Evolutionary conservation across 1,140 invertebrate genomes (phyloP).

Genomic region (Eubasilissa regina): DNA sequence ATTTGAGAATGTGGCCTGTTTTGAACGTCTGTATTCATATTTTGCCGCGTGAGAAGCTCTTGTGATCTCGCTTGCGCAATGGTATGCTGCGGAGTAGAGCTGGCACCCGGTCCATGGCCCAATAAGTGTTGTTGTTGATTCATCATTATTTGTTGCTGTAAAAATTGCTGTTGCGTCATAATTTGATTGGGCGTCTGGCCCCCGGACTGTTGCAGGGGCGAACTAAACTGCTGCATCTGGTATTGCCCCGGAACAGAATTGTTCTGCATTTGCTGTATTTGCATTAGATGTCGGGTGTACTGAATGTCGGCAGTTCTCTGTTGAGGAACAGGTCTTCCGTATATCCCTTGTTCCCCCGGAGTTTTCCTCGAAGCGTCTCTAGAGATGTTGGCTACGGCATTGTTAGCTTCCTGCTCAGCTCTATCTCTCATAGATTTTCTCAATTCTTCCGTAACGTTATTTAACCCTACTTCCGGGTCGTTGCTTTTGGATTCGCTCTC

Average conservation of each 20-base stretch:
- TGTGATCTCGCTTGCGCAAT: conserved; percentile 71
- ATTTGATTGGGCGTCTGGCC: conserved; percentile 63
- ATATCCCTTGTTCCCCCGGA: conserved; percentile 71
- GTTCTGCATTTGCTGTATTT: conserved; percentile 74
- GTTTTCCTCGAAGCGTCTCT: conserved; percentile 62
- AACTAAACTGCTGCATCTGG: conserved; percentile 61
- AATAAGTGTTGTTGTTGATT: conserved; percentile 65
- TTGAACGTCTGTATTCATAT: conserved; percentile 55
- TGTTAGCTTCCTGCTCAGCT: conserved; percentile 68
- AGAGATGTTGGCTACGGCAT: conserved; percentile 46
- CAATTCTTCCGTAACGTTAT: conserved; percentile 77
- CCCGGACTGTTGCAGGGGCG: conserved; percentile 59
- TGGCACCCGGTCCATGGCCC: conserved; percentile 55
- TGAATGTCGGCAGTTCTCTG: conserved; percentile 64
- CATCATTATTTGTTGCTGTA: conserved; percentile 66
- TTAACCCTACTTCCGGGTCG: conserved; percentile 75
- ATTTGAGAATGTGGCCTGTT: conserved; percentile 54
- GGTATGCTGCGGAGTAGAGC: conserved; percentile 56
- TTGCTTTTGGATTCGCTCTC: conserved; percentile 69
- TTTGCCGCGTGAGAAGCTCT: conserved; percentile 71
- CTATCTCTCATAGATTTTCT: conserved; percentile 70
- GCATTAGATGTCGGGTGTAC: conserved; percentile 61
- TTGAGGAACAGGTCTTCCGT: conserved; percentile 74
- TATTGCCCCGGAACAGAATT: conserved; percentile 58
- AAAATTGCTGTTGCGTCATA: conserved; percentile 62